These are phyloP conservation scores for Leptinotarsa haldemani DNA, from an alignment of 2,888 invertebrate genomes.

Conservation along the genomic window DNA sequence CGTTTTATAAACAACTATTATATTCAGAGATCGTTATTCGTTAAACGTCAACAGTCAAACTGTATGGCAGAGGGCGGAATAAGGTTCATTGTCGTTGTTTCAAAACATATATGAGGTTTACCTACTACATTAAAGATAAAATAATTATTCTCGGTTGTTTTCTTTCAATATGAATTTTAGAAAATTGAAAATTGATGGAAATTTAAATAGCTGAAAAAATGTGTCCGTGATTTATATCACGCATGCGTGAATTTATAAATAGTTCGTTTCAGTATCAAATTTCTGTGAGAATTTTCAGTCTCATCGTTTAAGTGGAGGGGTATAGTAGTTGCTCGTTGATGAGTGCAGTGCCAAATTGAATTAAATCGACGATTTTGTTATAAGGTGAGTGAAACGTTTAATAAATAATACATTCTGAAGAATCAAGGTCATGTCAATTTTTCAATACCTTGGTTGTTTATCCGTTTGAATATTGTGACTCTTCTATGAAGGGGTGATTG, in stretches of 20 bases:
- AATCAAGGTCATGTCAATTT: neutral
- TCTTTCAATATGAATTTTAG: no score
- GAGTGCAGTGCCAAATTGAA: conserved; percentile 47
- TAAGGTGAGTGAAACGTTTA: conserved; percentile 43
- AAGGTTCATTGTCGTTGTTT: no score
- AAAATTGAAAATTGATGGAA: neutral
- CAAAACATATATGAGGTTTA: no score
- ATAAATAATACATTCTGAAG: neutral
- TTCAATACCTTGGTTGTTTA: neutral
- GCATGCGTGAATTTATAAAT: conserved; percentile 54
- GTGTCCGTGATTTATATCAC: neutral
- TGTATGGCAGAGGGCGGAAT: neutral
- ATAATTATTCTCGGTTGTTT: no score
- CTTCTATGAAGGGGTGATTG: conserved; percentile 13
- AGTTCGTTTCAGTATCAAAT: conserved; percentile 56
- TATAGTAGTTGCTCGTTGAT: conserved; percentile 46
- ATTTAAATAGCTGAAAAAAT: neutral
- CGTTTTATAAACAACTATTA: no score
- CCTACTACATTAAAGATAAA: no score
- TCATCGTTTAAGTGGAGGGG: conserved; percentile 47
- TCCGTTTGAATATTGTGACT: neutral
- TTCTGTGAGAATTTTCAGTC: conserved; percentile 54
- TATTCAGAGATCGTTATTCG: neutral
- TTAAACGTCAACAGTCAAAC: neutral
- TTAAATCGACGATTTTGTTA: conserved; percentile 29